phyloP scores from a whole-genome alignment of 2,888 invertebrate species.

The Synergus umbraculus region DNA sequence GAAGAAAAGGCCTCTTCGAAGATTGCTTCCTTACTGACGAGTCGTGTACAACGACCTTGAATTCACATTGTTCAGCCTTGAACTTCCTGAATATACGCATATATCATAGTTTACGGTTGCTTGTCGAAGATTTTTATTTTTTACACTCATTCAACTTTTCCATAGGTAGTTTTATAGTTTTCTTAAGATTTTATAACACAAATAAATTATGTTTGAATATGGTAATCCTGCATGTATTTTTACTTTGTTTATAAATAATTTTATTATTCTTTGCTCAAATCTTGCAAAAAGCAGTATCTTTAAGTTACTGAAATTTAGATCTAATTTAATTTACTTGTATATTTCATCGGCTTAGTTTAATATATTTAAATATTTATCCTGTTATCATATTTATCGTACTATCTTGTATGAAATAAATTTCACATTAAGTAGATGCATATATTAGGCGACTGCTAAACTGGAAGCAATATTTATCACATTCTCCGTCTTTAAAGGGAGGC shows the following conservation, averaged over 20 bases:
- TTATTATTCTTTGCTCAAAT: no score
- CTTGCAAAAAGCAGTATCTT: no score
- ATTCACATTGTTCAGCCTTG: slow-evolving; percentile 14
- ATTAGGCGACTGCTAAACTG: neutral
- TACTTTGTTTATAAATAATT: neutral
- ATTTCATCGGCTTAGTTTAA: no score
- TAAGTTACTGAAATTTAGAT: no score
- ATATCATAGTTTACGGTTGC: neutral
- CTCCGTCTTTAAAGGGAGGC: neutral
- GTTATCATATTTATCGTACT: no score
- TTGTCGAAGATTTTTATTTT: neutral
- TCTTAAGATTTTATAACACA: neutral
- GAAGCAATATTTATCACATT: slow-evolving; percentile 14
- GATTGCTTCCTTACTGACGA: slow-evolving; percentile 25
- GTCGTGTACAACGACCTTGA: slow-evolving; percentile 22
- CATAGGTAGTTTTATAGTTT: neutral
- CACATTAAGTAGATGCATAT: neutral
- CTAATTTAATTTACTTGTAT: no score
- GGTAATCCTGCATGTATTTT: neutral
- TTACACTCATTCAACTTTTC: neutral
- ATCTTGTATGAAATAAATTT: neutral
- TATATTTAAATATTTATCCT: no score
- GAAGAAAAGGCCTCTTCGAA: slow-evolving; percentile 11
- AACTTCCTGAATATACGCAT: slow-evolving; percentile 11
- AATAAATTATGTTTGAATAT: neutral